Evolutionary conservation across 2,888 invertebrate species (phyloP).

Genomic region (Acrobasis suavella): DNA sequence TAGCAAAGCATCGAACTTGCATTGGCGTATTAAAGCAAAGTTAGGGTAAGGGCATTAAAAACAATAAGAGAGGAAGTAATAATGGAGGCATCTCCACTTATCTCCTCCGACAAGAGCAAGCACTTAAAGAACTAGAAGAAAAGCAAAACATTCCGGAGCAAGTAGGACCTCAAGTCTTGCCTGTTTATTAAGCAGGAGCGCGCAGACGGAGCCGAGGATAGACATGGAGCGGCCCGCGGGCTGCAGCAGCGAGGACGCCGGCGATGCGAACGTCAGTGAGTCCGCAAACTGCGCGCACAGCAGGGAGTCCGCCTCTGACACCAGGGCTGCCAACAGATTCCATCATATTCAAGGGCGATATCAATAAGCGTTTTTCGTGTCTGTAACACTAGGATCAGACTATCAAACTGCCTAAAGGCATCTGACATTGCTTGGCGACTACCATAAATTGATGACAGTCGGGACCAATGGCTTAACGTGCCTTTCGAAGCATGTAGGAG

Average conservation of each 20-base stretch:
- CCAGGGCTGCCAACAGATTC: background rate
- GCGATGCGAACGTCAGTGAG: slow-evolving; percentile 62
- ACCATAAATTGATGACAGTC: no score
- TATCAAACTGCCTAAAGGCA: no score
- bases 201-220: slow-evolving; percentile 73
- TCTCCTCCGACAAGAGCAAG: no score
- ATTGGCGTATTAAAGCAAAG: no score
- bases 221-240: slow-evolving; percentile 61
- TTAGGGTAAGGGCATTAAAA: background rate
- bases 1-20: no score
- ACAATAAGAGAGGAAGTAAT: background rate
- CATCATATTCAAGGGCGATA: no score
- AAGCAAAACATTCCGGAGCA: background rate
- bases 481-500: no score
- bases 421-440: no score
- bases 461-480: no score
- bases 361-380: no score
- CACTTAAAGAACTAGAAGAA: no score
- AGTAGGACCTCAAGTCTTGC: slow-evolving; percentile 34
- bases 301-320: slow-evolving; percentile 49
- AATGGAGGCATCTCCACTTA: background rate
- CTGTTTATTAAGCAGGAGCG: slow-evolving; percentile 69
- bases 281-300: slow-evolving; percentile 59
- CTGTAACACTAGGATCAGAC: no score
- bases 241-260: slow-evolving; percentile 59